Evolutionary conservation across 2,113 vertebrate genomes (phyloP), one percentile per base, ranked within the genome.

Genomic region (Acrocephalus kingi): DNA sequence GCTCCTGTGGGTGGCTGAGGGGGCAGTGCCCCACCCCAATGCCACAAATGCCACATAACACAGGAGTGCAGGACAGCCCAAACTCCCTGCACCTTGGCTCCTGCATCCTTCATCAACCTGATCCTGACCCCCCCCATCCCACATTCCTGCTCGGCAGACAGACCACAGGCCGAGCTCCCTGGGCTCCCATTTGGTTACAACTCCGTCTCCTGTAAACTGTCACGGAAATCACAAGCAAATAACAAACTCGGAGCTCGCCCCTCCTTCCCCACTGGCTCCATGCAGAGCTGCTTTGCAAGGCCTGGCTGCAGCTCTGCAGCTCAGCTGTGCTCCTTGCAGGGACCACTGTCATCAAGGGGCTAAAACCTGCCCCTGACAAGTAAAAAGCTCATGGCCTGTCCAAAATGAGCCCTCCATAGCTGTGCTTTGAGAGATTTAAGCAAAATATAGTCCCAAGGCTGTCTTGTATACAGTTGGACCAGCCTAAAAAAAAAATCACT

Each of bases 211-310:
- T 74, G 49, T 56, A 27, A 93, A 76, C 56, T 37, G 28, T 27
- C 75, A 59, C 24, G 43, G 86, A 95, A 96, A 91, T 90, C 82
- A 81, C 35, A 9, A 67, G 68, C 68, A 90, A 93, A 62, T 27
- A 89, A 56, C 62, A 76, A 88, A 67, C 59, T 43, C 6, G 4
- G 56, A 64, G n/a, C 68, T 92, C 10, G 0, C 9, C 68, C 41
- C 51, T 82, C 72, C 84, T 61, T 85, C 35, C 28, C 67, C 13
- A 2, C 25, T 3, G 30, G 66, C 46, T 77, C 22, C 39, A 11
- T 5, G 45, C 54, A 79, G 41, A 22, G 69, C 80, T 69, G 25
- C 63, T 71, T 1, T 31, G 45, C 58, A 48, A 48, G 55, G 35
- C 5, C 49, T 6, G 46, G 15, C 48, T 17, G 59, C 49, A 67